These are phyloP conservation scores for Ictalurus punctatus DNA, from an alignment of 2,113 vertebrate species.

Conservation along the genomic window DNA sequence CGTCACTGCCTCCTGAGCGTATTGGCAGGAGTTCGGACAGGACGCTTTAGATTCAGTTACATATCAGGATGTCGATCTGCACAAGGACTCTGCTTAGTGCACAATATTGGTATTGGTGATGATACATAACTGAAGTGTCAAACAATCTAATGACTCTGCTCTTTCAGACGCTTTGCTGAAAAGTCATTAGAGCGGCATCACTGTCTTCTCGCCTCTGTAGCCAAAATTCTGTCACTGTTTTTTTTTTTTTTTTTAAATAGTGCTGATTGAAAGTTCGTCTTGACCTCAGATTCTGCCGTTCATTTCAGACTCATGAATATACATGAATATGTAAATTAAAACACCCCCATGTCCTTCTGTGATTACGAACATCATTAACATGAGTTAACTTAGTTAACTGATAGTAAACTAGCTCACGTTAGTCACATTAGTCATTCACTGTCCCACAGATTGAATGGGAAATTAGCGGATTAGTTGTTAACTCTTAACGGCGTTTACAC, in stretches of 20 bases:
- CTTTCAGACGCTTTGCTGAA: slow-evolving; percentile 54
- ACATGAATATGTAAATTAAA: neutral
- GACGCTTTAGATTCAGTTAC: slow-evolving; percentile 25
- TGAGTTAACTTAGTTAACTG: neutral
- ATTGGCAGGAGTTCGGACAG: slow-evolving; percentile 24
- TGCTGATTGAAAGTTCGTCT: slow-evolving; percentile 41
- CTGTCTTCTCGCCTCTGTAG: slow-evolving; percentile 43
- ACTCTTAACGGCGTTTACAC: neutral
- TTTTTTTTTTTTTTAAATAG: slow-evolving; percentile 38
- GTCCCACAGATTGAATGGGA: neutral
- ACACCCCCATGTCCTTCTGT: neutral
- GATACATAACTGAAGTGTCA: slow-evolving; percentile 57
- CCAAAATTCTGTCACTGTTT: slow-evolving; percentile 56
- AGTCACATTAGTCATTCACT: neutral
- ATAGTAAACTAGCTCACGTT: neutral
- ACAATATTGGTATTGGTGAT: slow-evolving; percentile 51
- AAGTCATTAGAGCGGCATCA: slow-evolving; percentile 61
- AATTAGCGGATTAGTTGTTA: neutral
- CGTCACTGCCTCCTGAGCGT: neutral
- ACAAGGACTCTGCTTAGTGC: slow-evolving; percentile 44
- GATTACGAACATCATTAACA: neutral
- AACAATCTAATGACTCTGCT: slow-evolving; percentile 57
- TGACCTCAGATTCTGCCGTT: neutral
- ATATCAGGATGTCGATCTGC: slow-evolving; percentile 43
- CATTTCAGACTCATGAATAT: neutral